Evolutionary conservation across 2,113 vertebrate genomes (phyloP).

Genomic region (Neotoma lepida): DNA sequence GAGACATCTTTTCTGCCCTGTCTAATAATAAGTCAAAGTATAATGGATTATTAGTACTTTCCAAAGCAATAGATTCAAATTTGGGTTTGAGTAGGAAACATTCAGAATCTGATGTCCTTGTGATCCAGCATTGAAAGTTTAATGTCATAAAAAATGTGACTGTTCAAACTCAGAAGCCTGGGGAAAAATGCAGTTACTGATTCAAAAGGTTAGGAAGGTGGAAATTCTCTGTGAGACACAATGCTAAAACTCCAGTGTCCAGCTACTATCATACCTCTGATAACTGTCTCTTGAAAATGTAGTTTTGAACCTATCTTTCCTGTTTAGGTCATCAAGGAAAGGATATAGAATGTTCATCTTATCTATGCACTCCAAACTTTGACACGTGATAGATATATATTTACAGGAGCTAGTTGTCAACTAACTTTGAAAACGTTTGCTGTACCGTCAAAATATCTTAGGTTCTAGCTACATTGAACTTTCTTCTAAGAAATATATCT

Average conservation of each 20-base stretch:
- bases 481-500: not conserved
- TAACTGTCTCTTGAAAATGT: not conserved
- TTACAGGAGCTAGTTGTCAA: not conserved
- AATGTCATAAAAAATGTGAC: not conserved
- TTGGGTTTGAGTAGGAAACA: not conserved
- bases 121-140: not conserved
- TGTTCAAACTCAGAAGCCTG: not conserved
- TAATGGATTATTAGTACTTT: no score
- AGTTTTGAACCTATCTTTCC: not conserved
- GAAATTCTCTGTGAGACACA: not conserved
- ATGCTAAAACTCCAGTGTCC: no score
- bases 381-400: not conserved
- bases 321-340: not conserved
- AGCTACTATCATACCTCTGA: accelerated
- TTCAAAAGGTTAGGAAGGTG: accelerated
- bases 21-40: not conserved
- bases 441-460: not conserved
- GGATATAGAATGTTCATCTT: no score
- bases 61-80: not conserved
- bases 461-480: not conserved
- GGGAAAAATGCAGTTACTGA: not conserved
- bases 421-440: not conserved
- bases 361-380: not conserved
- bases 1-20: accelerated
- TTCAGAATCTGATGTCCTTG: not conserved